phyloP scores from a whole-genome alignment of 2,888 invertebrate species.

The Chorisops tibialis region DNA sequence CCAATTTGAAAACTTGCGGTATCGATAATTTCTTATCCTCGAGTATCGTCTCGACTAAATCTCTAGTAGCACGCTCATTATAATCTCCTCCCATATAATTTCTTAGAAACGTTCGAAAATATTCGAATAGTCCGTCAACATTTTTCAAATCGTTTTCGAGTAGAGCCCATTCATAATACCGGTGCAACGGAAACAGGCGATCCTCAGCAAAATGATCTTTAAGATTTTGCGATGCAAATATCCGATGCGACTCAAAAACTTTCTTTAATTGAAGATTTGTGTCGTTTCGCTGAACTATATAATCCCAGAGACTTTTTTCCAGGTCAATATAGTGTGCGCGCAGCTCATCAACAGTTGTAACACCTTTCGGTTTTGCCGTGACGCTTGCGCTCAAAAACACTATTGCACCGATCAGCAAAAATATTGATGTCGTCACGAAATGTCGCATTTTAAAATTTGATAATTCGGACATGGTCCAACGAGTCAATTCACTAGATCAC shows the following conservation, averaged over 20 bases:
- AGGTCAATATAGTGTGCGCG: constrained; percentile 59
- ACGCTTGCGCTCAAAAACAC: too few relatives aligned
- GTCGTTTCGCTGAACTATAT: constrained; percentile 40
- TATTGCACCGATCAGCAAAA: too few relatives aligned
- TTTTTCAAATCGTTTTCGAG: constrained; percentile 60
- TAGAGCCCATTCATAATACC: constrained; percentile 64
- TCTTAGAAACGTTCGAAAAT: constrained; percentile 58
- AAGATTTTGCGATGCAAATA: constrained; percentile 39
- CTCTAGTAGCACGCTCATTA: constrained; percentile 58
- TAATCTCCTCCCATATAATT: constrained; percentile 47
- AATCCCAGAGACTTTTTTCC: constrained; percentile 52
- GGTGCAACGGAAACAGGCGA: constrained; percentile 46
- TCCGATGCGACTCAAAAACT: constrained; percentile 45
- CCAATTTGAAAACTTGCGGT: constrained; percentile 59
- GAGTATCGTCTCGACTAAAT: constrained; percentile 64
- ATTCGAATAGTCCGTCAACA: constrained; percentile 65
- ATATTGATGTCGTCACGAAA: not conserved
- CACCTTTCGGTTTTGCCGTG: constrained; percentile 24
- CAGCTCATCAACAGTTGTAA: constrained; percentile 58
- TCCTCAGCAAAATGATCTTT: constrained; percentile 37
- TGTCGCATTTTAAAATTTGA: not conserved
- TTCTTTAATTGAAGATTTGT: constrained; percentile 43
- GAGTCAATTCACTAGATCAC: not conserved
- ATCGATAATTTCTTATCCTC: constrained; percentile 58
- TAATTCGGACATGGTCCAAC: not conserved